Evolutionary conservation across 2,888 invertebrate genomes (phyloP), one percentile per base, ranked within the genome.

Genomic region (Carterocephalus palaemon): DNA sequence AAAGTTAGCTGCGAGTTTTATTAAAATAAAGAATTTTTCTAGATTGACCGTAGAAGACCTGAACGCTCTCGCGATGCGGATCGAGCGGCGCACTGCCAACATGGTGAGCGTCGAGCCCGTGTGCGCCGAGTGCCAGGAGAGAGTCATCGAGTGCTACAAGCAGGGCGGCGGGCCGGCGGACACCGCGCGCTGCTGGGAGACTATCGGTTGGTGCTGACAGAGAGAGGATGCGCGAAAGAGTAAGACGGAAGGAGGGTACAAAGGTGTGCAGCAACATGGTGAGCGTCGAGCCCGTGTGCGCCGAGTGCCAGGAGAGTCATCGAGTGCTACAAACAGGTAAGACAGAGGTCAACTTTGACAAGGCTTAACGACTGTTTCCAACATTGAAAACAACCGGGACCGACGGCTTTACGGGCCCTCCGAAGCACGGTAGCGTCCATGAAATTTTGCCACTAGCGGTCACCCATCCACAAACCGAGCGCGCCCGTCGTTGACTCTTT

Each of bases 31-130:
- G 20, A 41, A 17, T 22, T 34, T 6, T 56, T 60, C 2, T 60
- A 84, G 84, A 8, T 53, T 85, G 54, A 82, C 79, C 36, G 56
- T 75, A 22, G 70, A 71, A 23, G 81, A 80, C 17, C 47, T 83
- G 31, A 70, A 69, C 19, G 66, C 73, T 1, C 57, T 74, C 19
- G 67, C 72, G 7, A 62, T 60, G 3, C 74, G 82, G 2, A 75
- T 85, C 40, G 81, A 83, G 40, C 52, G 71, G 42, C 77, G 84
- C 1, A 73, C 81, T 0, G 62, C 73, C 4, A 76, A 74, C 52
- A 73, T 81, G 73, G 66, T 74, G 39, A 64, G 67, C 54, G 56
- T 62, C 1, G 79, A 78, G 2, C 77, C 82, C 0, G 73, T 84
- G 36, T 85, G 84, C 41, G 70, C 59, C 0, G 76, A 76, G 1